These are phyloP conservation scores for Pangasius sanitwongsei DNA, from an alignment of 2,797 vertebrate species.

Conservation along the genomic window DNA sequence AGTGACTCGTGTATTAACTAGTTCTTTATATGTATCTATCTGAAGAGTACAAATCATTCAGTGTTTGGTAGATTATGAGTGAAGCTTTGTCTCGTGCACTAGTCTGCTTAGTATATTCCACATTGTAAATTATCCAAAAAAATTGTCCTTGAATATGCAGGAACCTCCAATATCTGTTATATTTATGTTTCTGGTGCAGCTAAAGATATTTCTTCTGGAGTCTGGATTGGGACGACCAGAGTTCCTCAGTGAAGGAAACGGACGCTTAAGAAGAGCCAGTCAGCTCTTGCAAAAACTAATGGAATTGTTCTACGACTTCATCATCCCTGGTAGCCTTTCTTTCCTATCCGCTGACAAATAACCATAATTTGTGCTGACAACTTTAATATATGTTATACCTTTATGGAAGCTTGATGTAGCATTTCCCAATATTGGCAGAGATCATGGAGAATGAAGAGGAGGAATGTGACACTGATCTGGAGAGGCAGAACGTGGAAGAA, in stretches of 20 bases:
- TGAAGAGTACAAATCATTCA: no score
- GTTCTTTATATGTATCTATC: neutral
- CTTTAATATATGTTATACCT: neutral
- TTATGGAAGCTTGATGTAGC: neutral
- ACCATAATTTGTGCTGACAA: neutral
- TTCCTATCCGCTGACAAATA: neutral
- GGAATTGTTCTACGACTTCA: slow-evolving; percentile 89
- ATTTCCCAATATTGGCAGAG: slow-evolving; percentile 70
- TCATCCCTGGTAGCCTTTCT: slow-evolving; percentile 84
- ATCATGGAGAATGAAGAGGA: slow-evolving; percentile 87
- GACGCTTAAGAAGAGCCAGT: slow-evolving; percentile 90
- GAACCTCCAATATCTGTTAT: neutral
- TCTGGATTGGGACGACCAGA: slow-evolving; percentile 85
- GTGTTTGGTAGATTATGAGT: neutral
- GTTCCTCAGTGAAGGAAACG: slow-evolving; percentile 88
- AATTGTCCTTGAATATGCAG: neutral
- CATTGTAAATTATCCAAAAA: neutral
- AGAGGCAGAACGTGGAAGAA: slow-evolving; percentile 94
- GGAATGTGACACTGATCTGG: slow-evolving; percentile 88
- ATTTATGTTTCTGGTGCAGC: slow-evolving; percentile 67
- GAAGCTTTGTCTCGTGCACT: neutral
- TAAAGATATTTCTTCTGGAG: slow-evolving; percentile 91
- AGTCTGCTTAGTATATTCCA: neutral
- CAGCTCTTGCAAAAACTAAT: slow-evolving; percentile 92
- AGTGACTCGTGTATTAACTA: neutral